phyloP scores from a whole-genome alignment of 2,113 vertebrate species.

The Petrocephalus zakoni region DNA sequence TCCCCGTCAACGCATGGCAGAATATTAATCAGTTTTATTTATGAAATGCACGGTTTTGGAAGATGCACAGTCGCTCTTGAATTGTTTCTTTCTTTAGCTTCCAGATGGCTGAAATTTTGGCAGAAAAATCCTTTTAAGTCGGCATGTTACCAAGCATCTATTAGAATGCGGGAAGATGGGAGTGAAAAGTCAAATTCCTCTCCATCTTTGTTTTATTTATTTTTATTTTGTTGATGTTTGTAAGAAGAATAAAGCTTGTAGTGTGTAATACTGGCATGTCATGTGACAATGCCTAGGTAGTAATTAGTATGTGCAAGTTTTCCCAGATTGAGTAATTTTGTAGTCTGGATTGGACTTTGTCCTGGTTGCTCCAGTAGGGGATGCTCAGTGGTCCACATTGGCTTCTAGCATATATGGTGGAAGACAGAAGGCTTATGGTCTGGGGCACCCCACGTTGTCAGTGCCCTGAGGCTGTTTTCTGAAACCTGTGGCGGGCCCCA shows the following conservation, averaged over 20 bases:
- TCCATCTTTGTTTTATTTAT: neutral
- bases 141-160: neutral
- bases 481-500: neutral
- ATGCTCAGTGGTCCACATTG: neutral
- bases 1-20: neutral
- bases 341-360: neutral
- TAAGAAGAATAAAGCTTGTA: neutral
- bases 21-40: neutral
- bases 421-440: neutral
- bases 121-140: neutral
- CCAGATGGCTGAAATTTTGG: neutral
- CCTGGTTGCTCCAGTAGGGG: neutral
- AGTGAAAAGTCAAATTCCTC: neutral
- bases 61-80: neutral
- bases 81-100: slow-evolving; percentile 5
- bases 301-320: neutral
- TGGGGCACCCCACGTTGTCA: neutral
- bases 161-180: neutral
- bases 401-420: neutral
- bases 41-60: neutral
- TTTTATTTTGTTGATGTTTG: neutral
- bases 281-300: neutral
- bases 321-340: neutral
- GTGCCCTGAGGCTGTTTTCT: neutral
- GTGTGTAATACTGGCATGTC: neutral